These are phyloP conservation scores for Stenichneumon culpator DNA, from an alignment of 2,888 invertebrate genomes.

Conservation along the genomic window DNA sequence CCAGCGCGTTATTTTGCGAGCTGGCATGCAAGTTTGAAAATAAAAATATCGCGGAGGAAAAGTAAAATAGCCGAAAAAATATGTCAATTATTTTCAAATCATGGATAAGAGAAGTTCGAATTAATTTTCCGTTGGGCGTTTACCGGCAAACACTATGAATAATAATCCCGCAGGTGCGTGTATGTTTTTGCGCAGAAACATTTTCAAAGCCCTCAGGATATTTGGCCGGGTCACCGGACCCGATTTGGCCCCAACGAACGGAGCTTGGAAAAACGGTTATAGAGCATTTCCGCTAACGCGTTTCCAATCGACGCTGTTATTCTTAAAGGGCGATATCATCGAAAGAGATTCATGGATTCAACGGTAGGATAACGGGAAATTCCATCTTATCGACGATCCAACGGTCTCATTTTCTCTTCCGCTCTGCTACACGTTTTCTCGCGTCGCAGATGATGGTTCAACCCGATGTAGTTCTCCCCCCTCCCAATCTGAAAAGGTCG, in stretches of 20 bases:
- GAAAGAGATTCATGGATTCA: slow-evolving; percentile 26
- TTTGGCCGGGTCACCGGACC: slow-evolving; percentile 18
- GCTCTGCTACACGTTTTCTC: neutral
- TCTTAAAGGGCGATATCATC: slow-evolving; percentile 31
- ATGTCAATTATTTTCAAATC: neutral
- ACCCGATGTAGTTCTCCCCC: neutral
- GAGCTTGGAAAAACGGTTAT: neutral
- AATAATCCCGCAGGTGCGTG: neutral
- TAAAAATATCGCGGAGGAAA: neutral
- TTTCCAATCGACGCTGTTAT: slow-evolving; percentile 46
- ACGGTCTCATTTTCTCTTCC: slow-evolving; percentile 22
- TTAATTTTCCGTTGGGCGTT: neutral
- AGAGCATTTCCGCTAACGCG: slow-evolving; percentile 14
- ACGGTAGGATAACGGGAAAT: slow-evolving; percentile 25
- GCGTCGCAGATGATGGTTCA: neutral
- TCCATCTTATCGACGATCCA: slow-evolving; percentile 27
- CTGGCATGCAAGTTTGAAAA: neutral
- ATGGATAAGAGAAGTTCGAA: neutral
- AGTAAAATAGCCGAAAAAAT: neutral
- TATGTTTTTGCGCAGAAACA: neutral
- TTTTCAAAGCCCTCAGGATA: slow-evolving; percentile 15
- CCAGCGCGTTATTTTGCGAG: neutral
- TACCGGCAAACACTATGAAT: neutral
- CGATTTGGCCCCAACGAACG: neutral
- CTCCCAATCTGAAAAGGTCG: neutral